These are phyloP conservation scores for Ranitomeya imitator DNA, from an alignment of 2,113 vertebrate genomes.

Conservation along the genomic window DNA sequence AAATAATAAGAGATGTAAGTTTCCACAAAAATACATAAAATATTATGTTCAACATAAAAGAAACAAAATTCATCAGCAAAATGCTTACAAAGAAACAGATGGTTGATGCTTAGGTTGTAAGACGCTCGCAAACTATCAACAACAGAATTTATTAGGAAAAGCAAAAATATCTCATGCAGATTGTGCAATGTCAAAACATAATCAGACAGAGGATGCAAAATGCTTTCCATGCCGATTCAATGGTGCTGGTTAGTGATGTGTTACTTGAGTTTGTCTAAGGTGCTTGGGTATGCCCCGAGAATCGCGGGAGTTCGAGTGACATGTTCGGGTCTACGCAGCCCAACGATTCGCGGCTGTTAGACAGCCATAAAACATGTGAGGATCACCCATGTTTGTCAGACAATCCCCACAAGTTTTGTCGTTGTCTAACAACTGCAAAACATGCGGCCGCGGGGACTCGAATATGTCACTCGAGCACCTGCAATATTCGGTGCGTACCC, in stretches of 20 bases:
- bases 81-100: constrained; percentile 39
- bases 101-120: background rate
- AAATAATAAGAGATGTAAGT: background rate
- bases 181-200: background rate
- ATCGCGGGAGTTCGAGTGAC: too few species aligned
- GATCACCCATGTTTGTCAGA: too few species aligned
- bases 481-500: too few species aligned
- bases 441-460: too few species aligned
- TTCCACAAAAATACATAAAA: constrained; percentile 19
- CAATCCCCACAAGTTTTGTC: too few species aligned
- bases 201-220: background rate
- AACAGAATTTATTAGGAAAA: background rate
- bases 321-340: too few species aligned
- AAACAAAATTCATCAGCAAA: constrained; percentile 25
- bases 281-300: too few species aligned
- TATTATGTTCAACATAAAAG: background rate
- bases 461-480: too few species aligned
- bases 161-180: background rate
- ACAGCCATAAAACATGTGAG: too few species aligned
- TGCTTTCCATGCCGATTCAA: background rate
- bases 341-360: too few species aligned
- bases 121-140: background rate
- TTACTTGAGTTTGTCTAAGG: too few species aligned
- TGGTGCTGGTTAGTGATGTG: background rate
- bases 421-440: too few species aligned